Conservation (phyloP, 2,113 vertebrate species). For the Pygoscelis antarcticus region DNA sequence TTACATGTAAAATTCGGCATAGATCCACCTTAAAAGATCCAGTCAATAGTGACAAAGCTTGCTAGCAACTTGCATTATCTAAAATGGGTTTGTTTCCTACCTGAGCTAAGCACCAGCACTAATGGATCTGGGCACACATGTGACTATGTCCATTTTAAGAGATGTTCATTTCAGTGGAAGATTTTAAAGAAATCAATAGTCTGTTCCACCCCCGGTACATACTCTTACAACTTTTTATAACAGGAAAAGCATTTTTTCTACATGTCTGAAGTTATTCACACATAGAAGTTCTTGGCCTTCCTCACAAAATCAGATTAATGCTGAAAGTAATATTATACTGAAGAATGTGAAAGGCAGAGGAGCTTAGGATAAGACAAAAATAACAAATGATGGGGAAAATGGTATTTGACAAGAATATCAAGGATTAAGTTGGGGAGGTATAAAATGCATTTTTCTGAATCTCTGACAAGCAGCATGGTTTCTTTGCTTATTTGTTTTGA, state of each 20-base stretch:
- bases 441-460: not conserved
- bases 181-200: not conserved
- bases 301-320: not conserved
- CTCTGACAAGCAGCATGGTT: not conserved
- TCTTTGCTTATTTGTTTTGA: not conserved
- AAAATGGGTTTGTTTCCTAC: not conserved
- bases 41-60: not conserved
- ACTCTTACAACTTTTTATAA: not conserved
- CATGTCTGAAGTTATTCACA: not conserved
- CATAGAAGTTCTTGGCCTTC: not conserved
- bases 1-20: not conserved
- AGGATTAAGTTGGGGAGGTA: not conserved
- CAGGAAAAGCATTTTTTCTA: not conserved
- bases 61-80: not conserved
- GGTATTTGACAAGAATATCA: not conserved
- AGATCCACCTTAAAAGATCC: not conserved
- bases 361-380: not conserved
- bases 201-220: not conserved
- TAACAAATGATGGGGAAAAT: not conserved
- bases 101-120: not conserved
- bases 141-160: not conserved
- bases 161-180: not conserved
- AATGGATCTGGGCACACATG: not conserved
- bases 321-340: not conserved
- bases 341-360: not conserved